Base-by-base conservation (phyloP, 2,888 invertebrate genomes). In the Criorhina ranunculi region DNA sequence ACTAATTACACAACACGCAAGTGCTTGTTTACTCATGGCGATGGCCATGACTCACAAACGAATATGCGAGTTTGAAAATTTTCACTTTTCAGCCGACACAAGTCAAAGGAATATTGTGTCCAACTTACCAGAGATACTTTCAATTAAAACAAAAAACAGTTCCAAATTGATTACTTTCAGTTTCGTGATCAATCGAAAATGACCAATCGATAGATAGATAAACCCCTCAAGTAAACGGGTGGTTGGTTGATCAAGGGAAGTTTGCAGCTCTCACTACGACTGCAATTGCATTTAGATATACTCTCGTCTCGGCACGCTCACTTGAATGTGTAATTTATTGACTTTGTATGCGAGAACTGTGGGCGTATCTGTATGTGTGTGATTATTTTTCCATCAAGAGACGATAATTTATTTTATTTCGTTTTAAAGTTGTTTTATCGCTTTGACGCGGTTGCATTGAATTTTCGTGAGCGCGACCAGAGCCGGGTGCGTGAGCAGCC, bases 181-280 rank as follows among this genome's bases (percentile, higher is more conserved):
- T 77, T 82, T 70, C 72, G 70, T 77, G 82, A 82, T 82, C 72
- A 66, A 76, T 72, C 59, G 82, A 64, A 81, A 53, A 76, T 73
- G 51, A 73, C 44, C 64, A 59, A 42, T 35, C 57, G 9, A n/a
- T 29, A 35, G 51, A 62, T 37, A 40, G 46, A 62, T 51, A 35
- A 33, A 11, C 33, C 46, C 49, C 57, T 31, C 15, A 8, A 40
- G 33, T 72, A 37, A 31, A 53, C 53, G 59, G 42, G 37, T 17
- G 19, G 35, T 29, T 11, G 33, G 0, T n/a, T 17, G 9, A 53
- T 59, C 44, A 53, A 70, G 57, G 77, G 80, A 51, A 42, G 17
- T 15, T 33, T 46, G 7, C 12, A 29, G 49, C 40, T 17, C 59
- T 42, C 35, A 15, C 60, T 42, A 35, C 2, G 12, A 53, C 31